Base-by-base conservation (phyloP, 2,797 vertebrate genomes). In the Acanthurus leucopareius region DNA sequence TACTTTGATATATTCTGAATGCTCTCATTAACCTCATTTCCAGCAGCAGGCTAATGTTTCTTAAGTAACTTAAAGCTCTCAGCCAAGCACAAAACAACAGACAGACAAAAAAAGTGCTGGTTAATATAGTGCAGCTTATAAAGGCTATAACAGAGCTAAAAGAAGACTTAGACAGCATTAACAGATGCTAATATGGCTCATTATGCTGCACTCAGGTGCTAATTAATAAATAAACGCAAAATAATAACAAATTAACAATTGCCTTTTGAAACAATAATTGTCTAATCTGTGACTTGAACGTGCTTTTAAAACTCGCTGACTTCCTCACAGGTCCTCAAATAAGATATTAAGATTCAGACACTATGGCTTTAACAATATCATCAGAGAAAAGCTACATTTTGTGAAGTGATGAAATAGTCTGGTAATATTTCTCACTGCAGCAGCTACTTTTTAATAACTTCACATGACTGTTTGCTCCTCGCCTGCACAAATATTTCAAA, bases 361-460 rank as follows among this genome's bases (percentile, higher is more conserved):
- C 25, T 14, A 45, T 17, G 52, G 25, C 49, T 68, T 32, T 51
- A 66, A 58, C 16, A 72, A 45, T 76, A 65, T 70, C 22, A 79
- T 52, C 69, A 66, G 35, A 59, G 64, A 51, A 59, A 13, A 65
- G 45, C 40, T 69, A 66, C 44, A 65, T 48, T 51, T 38, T 61
- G 63, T 64, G 51, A 70, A 73, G 65, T 82, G 65, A 80, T 83
- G 65, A 78, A 74, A 76, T 16, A 61, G 15, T 13, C 38, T 9
- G 8, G 32, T 58, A 73, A 75, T 58, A 51, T 17, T 68, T n/a
- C 38, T 32, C 22, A 20, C 13, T 57, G 49, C 73, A 59, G 53
- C 52, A 49, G 49, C 35, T 64, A 28, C 66, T 61, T 87, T 84
- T 79, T 86, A 57, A 90, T 70, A 81, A 75, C 51, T 60, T 44